Evolutionary conservation across 2,888 invertebrate species (phyloP).

Genomic region (Strigamia crassipes): DNA sequence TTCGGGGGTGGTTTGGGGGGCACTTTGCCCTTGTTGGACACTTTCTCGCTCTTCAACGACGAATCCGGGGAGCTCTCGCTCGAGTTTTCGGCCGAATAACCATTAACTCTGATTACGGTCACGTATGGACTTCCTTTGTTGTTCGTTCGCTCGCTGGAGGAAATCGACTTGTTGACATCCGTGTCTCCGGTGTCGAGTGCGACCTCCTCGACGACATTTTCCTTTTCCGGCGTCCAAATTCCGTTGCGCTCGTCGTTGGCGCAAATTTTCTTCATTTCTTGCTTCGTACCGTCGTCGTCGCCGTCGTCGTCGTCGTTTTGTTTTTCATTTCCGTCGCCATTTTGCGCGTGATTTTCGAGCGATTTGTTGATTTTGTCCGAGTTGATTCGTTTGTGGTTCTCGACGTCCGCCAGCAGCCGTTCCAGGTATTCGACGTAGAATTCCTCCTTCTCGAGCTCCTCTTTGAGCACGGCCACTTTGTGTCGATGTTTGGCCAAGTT

Average conservation of each 20-base stretch:
- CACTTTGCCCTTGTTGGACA: slow-evolving; percentile 52
- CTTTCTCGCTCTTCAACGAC: not conserved
- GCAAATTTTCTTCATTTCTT: not conserved
- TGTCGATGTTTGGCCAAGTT: slow-evolving; percentile 87
- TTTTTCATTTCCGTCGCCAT: not conserved
- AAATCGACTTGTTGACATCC: slow-evolving; percentile 50
- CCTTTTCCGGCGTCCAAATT: not conserved
- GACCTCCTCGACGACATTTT: slow-evolving; percentile 50
- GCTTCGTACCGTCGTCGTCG: not conserved
- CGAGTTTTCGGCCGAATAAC: slow-evolving; percentile 55
- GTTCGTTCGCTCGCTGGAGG: not conserved
- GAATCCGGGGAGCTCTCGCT: not conserved
- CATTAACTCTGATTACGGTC: slow-evolving; percentile 87
- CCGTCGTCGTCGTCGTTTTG: not conserved
- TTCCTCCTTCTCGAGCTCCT: slow-evolving; percentile 87
- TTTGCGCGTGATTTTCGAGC: not conserved
- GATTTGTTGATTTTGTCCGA: slow-evolving; percentile 53
- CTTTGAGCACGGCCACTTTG: slow-evolving; percentile 77
- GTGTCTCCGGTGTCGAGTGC: slow-evolving; percentile 49
- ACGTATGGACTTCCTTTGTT: slow-evolving; percentile 67
- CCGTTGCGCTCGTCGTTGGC: not conserved
- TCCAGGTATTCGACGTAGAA: slow-evolving; percentile 89
- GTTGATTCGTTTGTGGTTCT: slow-evolving; percentile 70
- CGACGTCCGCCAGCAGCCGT: slow-evolving; percentile 80
- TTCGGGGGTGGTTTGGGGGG: slow-evolving; percentile 61